Conservation (phyloP, 2,113 vertebrate species). For the Lagenorhynchus albirostris region DNA sequence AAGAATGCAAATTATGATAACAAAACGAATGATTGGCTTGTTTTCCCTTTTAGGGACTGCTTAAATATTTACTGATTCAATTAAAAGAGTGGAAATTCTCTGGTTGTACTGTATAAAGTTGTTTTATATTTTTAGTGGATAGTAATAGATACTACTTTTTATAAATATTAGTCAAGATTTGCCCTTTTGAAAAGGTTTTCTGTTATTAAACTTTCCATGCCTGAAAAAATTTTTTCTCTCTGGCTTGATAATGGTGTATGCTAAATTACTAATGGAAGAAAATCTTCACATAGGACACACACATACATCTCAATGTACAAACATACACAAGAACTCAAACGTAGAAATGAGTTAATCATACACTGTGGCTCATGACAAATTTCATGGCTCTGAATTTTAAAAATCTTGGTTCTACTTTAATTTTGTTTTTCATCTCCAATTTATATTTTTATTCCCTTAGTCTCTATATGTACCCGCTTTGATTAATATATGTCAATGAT, state of each 20-base stretch:
- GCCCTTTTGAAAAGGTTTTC: neutral
- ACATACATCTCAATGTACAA: neutral
- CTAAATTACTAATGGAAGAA: neutral
- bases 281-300: neutral
- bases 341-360: neutral
- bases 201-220: neutral
- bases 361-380: neutral
- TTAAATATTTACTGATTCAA: conserved; percentile 19
- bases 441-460: neutral
- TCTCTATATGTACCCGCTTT: neutral
- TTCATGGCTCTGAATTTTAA: neutral
- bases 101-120: neutral
- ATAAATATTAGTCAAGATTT: neutral
- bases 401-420: neutral
- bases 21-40: neutral
- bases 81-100: neutral
- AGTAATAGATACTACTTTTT: neutral
- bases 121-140: neutral
- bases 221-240: neutral
- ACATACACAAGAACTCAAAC: neutral
- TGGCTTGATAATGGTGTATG: neutral
- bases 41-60: neutral
- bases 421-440: neutral
- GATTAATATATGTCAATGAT: neutral
- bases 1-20: neutral